These are phyloP conservation scores for Atractosteus spatula DNA, from an alignment of 2,113 vertebrate genomes.

Conservation along the genomic window DNA sequence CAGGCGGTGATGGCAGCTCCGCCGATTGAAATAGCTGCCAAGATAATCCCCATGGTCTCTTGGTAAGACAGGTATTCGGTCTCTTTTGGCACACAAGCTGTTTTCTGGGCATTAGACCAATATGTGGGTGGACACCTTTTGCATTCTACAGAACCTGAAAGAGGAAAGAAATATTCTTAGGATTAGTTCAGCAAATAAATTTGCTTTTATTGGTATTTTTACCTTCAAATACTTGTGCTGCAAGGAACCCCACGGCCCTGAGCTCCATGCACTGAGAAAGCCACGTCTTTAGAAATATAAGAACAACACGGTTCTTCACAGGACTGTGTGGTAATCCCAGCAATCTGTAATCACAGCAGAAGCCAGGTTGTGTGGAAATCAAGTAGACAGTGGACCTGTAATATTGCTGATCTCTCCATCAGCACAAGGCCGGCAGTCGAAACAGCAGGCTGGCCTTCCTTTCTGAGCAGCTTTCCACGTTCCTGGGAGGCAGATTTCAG, in stretches of 20 bases:
- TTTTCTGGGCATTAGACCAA: conserved; percentile 42
- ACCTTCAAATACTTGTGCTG: not conserved
- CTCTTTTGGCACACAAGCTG: conserved; percentile 38
- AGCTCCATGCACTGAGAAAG: too few relatives aligned
- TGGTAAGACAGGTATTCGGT: conserved; percentile 48
- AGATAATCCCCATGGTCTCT: conserved; percentile 41
- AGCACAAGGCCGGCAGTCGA: conserved; percentile 48
- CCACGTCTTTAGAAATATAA: too few relatives aligned
- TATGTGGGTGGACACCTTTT: conserved; percentile 41
- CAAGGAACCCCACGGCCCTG: too few relatives aligned
- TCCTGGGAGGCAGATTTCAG: conserved; percentile 39
- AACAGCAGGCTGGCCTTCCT: conserved; percentile 49
- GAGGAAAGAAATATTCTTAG: not conserved
- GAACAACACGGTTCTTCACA: too few relatives aligned
- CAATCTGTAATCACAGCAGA: too few relatives aligned
- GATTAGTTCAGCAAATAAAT: not conserved
- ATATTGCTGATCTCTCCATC: conserved; percentile 48
- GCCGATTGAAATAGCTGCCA: conserved; percentile 35
- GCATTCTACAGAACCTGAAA: conserved; percentile 45
- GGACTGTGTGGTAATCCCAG: too few relatives aligned
- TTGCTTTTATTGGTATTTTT: not conserved
- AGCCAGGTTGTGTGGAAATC: not conserved
- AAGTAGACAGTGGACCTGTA: conserved; percentile 29
- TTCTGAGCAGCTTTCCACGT: conserved; percentile 44
- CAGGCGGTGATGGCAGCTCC: conserved; percentile 36